These are phyloP conservation scores for Leptinotarsa undecemlineata DNA, from an alignment of 1,140 invertebrate genomes.

Conservation along the genomic window DNA sequence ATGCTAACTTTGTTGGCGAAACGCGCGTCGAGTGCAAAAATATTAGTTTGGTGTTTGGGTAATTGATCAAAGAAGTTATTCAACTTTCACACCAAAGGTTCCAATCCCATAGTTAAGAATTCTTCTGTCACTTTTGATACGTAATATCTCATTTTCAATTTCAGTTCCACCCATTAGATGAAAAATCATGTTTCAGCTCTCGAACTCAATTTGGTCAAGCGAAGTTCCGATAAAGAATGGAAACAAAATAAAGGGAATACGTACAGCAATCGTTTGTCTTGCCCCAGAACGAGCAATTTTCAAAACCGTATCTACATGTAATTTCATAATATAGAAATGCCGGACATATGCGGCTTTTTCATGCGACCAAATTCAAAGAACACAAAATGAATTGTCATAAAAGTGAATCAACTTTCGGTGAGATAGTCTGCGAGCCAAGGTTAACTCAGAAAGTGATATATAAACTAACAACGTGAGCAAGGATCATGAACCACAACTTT, in stretches of 20 bases:
- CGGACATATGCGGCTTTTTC: slow-evolving; percentile 33
- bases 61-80: too few relatives aligned
- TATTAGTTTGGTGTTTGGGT: too few relatives aligned
- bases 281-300: slow-evolving; percentile 15
- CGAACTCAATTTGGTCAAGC: not conserved
- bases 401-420: slow-evolving; percentile 31
- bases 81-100: too few relatives aligned
- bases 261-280: slow-evolving; percentile 4
- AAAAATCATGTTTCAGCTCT: not conserved
- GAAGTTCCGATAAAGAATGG: not conserved
- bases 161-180: too few relatives aligned
- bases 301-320: slow-evolving; percentile 39
- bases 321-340: slow-evolving; percentile 39
- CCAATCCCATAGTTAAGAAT: too few relatives aligned
- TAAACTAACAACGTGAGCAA: too few relatives aligned
- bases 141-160: too few relatives aligned
- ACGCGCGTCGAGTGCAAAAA: too few relatives aligned
- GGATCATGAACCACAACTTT: too few relatives aligned
- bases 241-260: slow-evolving; percentile 4
- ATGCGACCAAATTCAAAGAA: slow-evolving; percentile 37
- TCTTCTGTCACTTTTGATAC: too few relatives aligned
- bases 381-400: slow-evolving; percentile 39
- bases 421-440: slow-evolving; percentile 5
- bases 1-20: too few relatives aligned
- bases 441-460: too few relatives aligned